phyloP scores from a whole-genome alignment of 2,113 vertebrate species.

The Platichthys flesus region DNA sequence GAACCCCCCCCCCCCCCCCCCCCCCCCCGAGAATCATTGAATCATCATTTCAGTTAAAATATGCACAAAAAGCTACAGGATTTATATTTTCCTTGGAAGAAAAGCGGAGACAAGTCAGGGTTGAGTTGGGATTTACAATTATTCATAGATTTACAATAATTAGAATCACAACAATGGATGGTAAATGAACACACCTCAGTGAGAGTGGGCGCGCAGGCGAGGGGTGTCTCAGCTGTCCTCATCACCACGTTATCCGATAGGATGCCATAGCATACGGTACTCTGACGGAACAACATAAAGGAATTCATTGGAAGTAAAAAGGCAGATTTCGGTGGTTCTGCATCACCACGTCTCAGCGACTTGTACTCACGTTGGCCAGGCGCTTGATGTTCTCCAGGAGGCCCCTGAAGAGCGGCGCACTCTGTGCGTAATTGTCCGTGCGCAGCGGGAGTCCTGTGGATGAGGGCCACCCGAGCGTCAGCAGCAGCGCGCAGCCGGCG shows the following conservation, averaged over 20 bases:
- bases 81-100: not conserved
- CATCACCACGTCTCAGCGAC: not conserved
- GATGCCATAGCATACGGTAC: slow-evolving; percentile 57
- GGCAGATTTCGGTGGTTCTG: not conserved
- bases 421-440: not conserved
- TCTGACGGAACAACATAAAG: slow-evolving; percentile 14
- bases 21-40: too few relatives aligned
- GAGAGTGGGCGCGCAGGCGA: slow-evolving; percentile 69
- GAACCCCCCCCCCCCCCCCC: too few relatives aligned
- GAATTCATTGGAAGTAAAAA: not conserved
- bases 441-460: slow-evolving; percentile 25
- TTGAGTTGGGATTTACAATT: not conserved
- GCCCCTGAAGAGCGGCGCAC: slow-evolving; percentile 12
- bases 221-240: slow-evolving; percentile 42
- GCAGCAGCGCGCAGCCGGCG: slow-evolving; percentile 48
- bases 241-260: slow-evolving; percentile 30
- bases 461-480: slow-evolving; percentile 24
- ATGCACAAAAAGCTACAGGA: too few relatives aligned
- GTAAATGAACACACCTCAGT: slow-evolving; percentile 46
- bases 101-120: not conserved
- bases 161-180: too few relatives aligned
- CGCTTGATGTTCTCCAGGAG: slow-evolving; percentile 47
- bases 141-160: too few relatives aligned
- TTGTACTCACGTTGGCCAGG: slow-evolving; percentile 58
- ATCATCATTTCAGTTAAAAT: too few relatives aligned